Evolutionary conservation across 2,888 invertebrate genomes (phyloP), one percentile per base, ranked within the genome.

Genomic region (Sinhomidia bicolor): DNA sequence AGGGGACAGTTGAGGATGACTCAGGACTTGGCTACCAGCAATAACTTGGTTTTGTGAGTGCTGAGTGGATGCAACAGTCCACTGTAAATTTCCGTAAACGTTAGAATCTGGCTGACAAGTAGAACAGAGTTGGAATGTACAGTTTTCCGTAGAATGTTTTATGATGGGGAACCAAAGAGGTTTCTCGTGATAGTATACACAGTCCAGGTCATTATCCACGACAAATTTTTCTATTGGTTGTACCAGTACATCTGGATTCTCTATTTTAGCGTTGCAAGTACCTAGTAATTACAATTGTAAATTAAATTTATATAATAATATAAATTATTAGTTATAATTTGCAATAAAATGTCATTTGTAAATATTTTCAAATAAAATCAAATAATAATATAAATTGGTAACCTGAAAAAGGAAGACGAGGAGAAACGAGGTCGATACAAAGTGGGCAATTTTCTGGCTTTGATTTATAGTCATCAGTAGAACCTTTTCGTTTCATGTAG

Each of bases 151-250:
- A 0, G 36, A 2, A 17, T 23, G 62, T 10, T 41, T 78, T n/a
- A 41, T 32, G 10, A 6, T 17, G 12, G 85, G 85, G 23, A 44
- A 85, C 85, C 85, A 85, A 10, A 85, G 36, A 4, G 85, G 85
- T 62, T 85, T 85, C 23, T 78, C 65, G 44, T 85, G 65, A 14
- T 65, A 78, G 20, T 65, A 85, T 0, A 65, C n/a, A n/a, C 78
- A 85, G 14, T 51, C 65, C 20, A 85, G 17, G 29, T 65, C 78
- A 26, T 85, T 85, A 5, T 85, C 47, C 17, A 85, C 65, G 7
- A 85, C 23, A 29, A 85, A 85, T 1, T 54, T 41, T 9, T 74
- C 60, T 1, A 60, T 12, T 0, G 62, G n/a, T 3, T 26, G n/a
- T 12, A 23, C 51, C n/a, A 85, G 51, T 5, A 85, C 78, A 44